These are phyloP conservation scores for Pterophyllum scalare DNA, from an alignment of 2,113 vertebrate genomes.

Conservation along the genomic window DNA sequence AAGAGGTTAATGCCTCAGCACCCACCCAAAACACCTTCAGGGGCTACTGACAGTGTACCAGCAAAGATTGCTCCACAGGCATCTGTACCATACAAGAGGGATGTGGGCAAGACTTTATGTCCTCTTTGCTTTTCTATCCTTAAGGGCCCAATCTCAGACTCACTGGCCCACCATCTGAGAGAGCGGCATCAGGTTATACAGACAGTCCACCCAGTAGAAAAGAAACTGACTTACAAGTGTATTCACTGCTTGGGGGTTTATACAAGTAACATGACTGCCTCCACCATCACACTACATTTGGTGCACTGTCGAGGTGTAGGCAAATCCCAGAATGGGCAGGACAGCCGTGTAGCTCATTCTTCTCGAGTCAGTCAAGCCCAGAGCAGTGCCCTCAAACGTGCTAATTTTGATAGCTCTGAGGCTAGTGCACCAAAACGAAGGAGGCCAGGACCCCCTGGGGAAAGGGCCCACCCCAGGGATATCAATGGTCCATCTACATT, in stretches of 20 bases:
- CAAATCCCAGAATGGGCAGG: constrained; percentile 95
- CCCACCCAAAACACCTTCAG: constrained; percentile 84
- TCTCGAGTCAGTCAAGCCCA: constrained; percentile 85
- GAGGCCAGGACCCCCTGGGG: constrained; percentile 80
- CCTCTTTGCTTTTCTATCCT: constrained; percentile 98
- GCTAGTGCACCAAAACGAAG: constrained; percentile 88
- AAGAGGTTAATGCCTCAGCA: constrained; percentile 81
- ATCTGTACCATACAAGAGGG: constrained; percentile 96
- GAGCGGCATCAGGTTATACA: constrained; percentile 98
- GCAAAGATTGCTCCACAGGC: constrained; percentile 88
- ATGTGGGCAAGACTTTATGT: constrained; percentile 96
- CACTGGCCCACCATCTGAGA: constrained; percentile 93
- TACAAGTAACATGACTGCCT: constrained; percentile 99
- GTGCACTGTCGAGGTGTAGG: constrained; percentile 97
- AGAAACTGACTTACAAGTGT: constrained; percentile 98
- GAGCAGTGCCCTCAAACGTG: constrained; percentile 85
- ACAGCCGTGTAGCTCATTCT: constrained; percentile 84
- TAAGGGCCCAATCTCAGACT: constrained; percentile 97
- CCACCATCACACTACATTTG: constrained; percentile 95
- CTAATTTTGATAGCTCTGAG: constrained; percentile 84
- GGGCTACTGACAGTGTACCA: constrained; percentile 78
- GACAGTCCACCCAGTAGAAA: constrained; percentile 97
- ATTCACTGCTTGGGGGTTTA: constrained; percentile 98
- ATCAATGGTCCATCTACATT: constrained; percentile 77
- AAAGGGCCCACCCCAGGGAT: constrained; percentile 75